Percentiles rank a stretch among this genome's conserved stretches.
Conservation (phyloP, 2,113 vertebrate genomes). For the Nycticorax nycticorax region DNA sequence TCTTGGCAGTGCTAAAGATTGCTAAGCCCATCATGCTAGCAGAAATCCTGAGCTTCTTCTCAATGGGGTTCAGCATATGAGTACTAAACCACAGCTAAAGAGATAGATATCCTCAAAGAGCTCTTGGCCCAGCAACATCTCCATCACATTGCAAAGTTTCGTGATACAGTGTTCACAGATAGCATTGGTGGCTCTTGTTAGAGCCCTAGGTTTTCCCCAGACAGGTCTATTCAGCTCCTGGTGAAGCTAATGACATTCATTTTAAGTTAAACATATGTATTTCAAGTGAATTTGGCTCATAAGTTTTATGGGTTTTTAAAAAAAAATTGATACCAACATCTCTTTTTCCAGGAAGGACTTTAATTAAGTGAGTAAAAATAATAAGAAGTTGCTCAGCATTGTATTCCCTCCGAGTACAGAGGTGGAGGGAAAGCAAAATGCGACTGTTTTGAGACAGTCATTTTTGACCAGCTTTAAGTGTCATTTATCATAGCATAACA, state of each 20-base stretch:
- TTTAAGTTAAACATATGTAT: not conserved
- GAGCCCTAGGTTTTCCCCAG: not conserved
- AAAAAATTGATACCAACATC: not conserved
- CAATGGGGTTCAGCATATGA: not conserved
- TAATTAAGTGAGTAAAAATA: constrained; percentile 5
- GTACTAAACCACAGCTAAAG: not conserved
- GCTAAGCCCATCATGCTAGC: not conserved
- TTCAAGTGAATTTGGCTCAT: not conserved
- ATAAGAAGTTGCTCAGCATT: not conserved
- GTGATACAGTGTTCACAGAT: not conserved
- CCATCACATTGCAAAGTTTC: not conserved
- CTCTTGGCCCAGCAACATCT: not conserved
- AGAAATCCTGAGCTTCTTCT: not conserved
- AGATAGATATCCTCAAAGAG: not conserved
- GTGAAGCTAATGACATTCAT: not conserved
- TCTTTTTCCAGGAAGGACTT: constrained; percentile 24
- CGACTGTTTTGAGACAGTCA: not conserved
- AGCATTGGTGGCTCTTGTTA: not conserved
- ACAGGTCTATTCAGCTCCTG: not conserved
- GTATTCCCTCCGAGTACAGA: constrained; percentile 2
- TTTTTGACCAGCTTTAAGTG: not conserved
- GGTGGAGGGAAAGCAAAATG: not conserved
- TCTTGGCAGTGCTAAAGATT: not conserved
- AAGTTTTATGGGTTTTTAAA: not conserved
- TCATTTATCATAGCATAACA: not conserved